phyloP scores from a whole-genome alignment of 2,888 invertebrate species.

The Coelogynopora nodosa region DNA sequence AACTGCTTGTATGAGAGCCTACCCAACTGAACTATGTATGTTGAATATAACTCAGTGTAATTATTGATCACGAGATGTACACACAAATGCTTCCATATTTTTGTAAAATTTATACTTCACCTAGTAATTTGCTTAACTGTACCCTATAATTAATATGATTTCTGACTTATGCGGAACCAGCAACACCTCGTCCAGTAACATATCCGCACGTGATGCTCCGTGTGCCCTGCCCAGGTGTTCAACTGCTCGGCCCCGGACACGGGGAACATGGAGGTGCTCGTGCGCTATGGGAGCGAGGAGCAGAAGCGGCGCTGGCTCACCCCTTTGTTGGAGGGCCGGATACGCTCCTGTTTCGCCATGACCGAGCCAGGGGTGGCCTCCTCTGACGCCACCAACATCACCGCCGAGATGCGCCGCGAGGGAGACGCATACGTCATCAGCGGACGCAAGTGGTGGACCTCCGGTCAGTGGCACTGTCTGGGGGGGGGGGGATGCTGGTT shows the following conservation, averaged over 20 bases:
- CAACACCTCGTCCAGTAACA: no score
- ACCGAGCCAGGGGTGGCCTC: conserved; percentile 61
- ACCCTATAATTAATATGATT: no score
- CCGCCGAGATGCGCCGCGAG: conserved; percentile 58
- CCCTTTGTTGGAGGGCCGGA: conserved; percentile 61
- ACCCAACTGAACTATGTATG: no score
- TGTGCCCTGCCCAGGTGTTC: conserved; percentile 55
- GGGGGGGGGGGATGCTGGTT: no score
- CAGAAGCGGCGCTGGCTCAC: conserved; percentile 60
- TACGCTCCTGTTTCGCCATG: conserved; percentile 58
- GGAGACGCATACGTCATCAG: conserved; percentile 62
- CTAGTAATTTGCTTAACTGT: no score
- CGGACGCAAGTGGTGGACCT: conserved; percentile 64
- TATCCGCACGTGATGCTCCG: conserved; percentile 16
- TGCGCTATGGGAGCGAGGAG: conserved; percentile 61
- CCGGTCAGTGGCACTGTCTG: no score
- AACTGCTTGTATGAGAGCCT: no score
- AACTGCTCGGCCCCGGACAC: conserved; percentile 64
- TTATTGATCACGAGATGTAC: no score
- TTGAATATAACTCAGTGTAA: no score
- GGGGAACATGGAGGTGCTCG: conserved; percentile 64
- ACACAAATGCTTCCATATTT: no score
- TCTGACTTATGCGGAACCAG: no score
- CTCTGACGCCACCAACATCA: conserved; percentile 64
- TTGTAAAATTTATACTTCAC: no score